Evolutionary conservation across 2,113 vertebrate species (phyloP).

Genomic region (Anser brachyrhynchus): DNA sequence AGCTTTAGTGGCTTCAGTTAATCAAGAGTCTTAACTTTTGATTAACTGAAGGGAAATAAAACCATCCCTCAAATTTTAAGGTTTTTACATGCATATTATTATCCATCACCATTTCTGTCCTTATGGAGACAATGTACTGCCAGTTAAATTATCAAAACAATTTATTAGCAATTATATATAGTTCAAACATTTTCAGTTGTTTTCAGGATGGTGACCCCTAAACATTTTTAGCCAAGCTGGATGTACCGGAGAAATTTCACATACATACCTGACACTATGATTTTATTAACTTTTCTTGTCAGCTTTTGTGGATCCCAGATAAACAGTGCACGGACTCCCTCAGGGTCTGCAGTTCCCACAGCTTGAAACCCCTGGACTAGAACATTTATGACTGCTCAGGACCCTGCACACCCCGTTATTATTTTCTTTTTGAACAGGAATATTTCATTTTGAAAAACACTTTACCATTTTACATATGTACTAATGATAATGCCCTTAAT

Average conservation of each 20-base stretch:
- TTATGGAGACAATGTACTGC: background rate
- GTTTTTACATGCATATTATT: background rate
- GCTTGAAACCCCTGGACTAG: background rate
- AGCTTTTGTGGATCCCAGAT: background rate
- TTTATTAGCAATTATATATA: background rate
- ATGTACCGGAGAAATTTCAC: background rate
- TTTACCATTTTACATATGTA: background rate
- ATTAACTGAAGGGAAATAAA: background rate
- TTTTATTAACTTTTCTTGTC: background rate
- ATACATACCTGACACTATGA: fast-evolving
- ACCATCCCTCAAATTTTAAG: background rate
- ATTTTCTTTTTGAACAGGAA: background rate
- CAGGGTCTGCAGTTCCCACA: background rate
- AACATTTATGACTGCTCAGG: background rate
- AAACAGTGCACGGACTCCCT: no score
- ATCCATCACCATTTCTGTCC: background rate
- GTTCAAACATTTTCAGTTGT: background rate
- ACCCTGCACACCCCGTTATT: background rate
- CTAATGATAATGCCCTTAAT: background rate
- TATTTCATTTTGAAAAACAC: background rate
- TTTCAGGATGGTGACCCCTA: background rate
- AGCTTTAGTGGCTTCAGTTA: background rate
- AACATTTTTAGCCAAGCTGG: background rate
- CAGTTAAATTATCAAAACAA: background rate
- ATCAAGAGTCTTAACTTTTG: background rate